Evolutionary conservation across 2,113 vertebrate species (phyloP), one percentile per base, ranked within the genome.

Genomic region (Brachyhypopomus occidentalis): DNA sequence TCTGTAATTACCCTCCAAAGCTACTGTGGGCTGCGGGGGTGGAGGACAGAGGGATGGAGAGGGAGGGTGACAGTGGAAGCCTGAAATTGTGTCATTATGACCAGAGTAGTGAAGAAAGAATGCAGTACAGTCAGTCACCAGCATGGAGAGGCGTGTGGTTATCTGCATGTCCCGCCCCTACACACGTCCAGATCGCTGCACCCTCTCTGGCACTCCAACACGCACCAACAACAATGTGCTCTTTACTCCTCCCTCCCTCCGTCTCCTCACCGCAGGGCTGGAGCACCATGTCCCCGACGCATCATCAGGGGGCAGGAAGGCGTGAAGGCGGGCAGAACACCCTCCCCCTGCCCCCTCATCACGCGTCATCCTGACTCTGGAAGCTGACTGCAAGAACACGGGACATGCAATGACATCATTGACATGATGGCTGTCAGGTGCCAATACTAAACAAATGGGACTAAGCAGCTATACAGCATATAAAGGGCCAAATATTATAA

Each of bases 1-100:
- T 89, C 78, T 85, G 85, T 84, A 92, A 92, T 90, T 84, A 91
- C 85, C 85, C 83, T 58, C 81, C 74, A 79, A 81, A 82, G 85
- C 80, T 84, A 60, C 86, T 85, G 69, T 84, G 6, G 78, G 86
- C 70, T 79, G 58, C 30, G 34, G 73, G 77, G 60, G 79, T 80
- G 78, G 41, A 67, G 70, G 23, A 75, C 79, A 36, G 30, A n/a
- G 63, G 41, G 58, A 55, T 36, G 36, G 62, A 64, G 67, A 72
- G 72, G 59, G 38, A 9, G 45, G 75, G 77, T 70, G 62, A 84
- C 74, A 76, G 45, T 81, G 79, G 64, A 36, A 67, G 27, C 16
- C 64, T 75, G 36, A 77, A 80, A 78, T 81, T 75, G 14, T 30
- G 64, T 19, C 27, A 75, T 52, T 75, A 27, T 52, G 45, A 52